Evolutionary conservation across 1,140 invertebrate genomes (phyloP), one percentile per base, ranked within the genome.

Genomic region (Drosophila sechellia): DNA sequence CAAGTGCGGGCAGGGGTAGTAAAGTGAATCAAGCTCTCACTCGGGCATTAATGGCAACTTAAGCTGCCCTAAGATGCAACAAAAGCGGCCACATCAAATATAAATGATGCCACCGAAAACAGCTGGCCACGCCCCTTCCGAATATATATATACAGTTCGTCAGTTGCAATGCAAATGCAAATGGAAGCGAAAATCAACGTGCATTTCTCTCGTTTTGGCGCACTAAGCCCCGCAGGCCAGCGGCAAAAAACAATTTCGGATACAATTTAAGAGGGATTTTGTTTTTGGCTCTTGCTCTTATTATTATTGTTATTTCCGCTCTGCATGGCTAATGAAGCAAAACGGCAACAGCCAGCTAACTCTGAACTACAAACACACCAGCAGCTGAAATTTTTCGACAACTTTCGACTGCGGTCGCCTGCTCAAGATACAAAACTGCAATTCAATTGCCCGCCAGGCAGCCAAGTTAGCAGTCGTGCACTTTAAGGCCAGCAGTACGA

Each of bases 21-120:
- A 10, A 5, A 15, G n/a, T 11, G 34, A 53, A 37, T 49, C 46
- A 50, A 65, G 59, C 49, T 63, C 48, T 40, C 57, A 50, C 63
- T 69, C 49, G 59, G 49, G 52, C 77, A 74, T 78, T 86, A 86
- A 85, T 81, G 83, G 79, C 74, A 87, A 61, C 71, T 79, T 72
- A 89, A 86, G 84, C 79, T 69, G 58, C 40, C 75, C 86, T 68
- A 42, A 81, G 66, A 74, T 73, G 70, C 58, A 68, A 76, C 56
- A 58, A 81, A 35, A 63, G 52, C 54, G 75, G 42, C 43, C 58
- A 64, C 74, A 81, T 79, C 60, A 81, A 75, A 78, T 75, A 74
- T 70, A 78, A 79, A 84, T 73, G 81, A 66, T 79, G 77, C 77
- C 45, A 13, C 59, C 55, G 27, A 40, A 50, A 40, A 39, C 40